These are phyloP conservation scores for Sardina pilchardus DNA, from an alignment of 2,113 vertebrate genomes.

Conservation along the genomic window DNA sequence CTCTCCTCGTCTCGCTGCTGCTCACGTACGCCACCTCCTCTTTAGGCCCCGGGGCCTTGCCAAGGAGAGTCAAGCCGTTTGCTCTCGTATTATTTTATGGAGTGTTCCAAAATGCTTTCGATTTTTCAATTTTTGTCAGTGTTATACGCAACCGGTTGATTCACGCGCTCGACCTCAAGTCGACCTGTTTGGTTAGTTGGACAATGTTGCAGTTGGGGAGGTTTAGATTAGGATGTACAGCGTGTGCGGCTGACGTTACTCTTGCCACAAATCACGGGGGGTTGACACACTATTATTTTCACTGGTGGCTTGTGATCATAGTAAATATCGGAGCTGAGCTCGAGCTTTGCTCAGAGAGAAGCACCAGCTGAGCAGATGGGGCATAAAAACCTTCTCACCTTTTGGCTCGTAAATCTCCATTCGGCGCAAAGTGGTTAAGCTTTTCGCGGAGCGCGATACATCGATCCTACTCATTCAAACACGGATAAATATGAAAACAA, in stretches of 20 bases:
- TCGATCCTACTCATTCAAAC: background rate
- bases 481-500: background rate
- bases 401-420: background rate
- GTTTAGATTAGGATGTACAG: background rate
- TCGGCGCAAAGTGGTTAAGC: too few relatives aligned
- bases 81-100: background rate
- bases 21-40: background rate
- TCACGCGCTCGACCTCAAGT: background rate
- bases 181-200: background rate
- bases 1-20: background rate
- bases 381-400: background rate
- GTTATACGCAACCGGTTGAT: background rate
- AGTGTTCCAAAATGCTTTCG: background rate
- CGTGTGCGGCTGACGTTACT: background rate
- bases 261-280: background rate
- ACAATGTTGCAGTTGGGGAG: background rate
- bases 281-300: background rate
- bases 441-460: background rate
- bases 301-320: background rate
- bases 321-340: background rate
- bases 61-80: background rate
- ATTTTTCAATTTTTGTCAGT: background rate
- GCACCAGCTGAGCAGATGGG: background rate
- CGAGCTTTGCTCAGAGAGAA: background rate
- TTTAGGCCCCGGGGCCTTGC: background rate